Evolutionary conservation across 37 sponge, comb jelly and placozoan species (phyloP).

Genomic region (Sycon ciliatum): DNA sequence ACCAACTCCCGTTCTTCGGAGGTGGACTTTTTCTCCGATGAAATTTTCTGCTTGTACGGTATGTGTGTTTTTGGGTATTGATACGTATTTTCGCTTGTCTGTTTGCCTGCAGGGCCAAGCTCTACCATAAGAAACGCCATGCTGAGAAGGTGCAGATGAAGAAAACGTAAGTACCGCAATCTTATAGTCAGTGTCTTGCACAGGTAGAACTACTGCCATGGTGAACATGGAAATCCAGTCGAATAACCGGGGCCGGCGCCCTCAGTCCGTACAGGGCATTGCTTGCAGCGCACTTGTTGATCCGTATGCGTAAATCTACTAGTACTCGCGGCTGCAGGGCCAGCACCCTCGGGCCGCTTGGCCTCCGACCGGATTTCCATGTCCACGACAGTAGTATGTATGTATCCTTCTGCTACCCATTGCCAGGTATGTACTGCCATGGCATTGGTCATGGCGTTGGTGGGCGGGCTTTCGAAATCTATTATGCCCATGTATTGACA

Average conservation of each 20-base stretch:
- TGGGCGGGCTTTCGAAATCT: no score
- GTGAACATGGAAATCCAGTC: no score
- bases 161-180: conserved; percentile 47
- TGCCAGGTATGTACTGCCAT: neutral
- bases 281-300: no score
- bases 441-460: neutral
- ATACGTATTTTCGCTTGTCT: neutral
- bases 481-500: neutral
- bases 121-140: conserved; percentile 87
- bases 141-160: conserved; percentile 90
- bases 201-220: no score
- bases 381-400: no score
- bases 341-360: no score
- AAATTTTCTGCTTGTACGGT: neutral
- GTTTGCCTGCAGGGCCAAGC: conserved; percentile 62
- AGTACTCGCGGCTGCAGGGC: no score
- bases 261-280: no score
- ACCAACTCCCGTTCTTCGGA: no score
- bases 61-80: neutral
- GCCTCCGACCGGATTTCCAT: no score
- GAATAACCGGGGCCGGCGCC: no score
- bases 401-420: neutral
- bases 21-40: neutral
- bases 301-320: no score
- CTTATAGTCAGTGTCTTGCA: neutral